phyloP scores from a whole-genome alignment of 2,113 vertebrate species.

The Amblyornis subalaris region DNA sequence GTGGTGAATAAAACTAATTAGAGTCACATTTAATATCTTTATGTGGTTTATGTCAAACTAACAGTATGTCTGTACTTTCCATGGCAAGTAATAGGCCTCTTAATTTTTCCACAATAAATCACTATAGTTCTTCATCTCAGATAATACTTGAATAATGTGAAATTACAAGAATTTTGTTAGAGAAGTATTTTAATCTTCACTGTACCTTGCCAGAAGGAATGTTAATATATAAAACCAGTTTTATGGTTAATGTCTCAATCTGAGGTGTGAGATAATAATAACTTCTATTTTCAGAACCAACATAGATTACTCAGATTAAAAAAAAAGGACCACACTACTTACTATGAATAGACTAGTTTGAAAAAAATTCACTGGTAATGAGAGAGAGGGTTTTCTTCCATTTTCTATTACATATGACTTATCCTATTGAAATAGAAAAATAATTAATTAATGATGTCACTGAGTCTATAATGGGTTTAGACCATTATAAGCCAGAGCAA shows the following conservation, averaged over 20 bases:
- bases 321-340: background rate
- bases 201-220: constrained; percentile 5
- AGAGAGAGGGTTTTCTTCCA: background rate
- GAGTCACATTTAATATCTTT: constrained; percentile 52
- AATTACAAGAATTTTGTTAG: constrained; percentile 18
- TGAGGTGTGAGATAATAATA: background rate
- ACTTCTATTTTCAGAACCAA: background rate
- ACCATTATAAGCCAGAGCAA: background rate
- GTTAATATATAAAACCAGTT: background rate
- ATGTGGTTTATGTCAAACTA: constrained; percentile 49
- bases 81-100: constrained; percentile 7
- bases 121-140: background rate
- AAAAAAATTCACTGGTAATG: background rate
- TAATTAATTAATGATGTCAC: background rate
- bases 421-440: background rate
- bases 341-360: background rate
- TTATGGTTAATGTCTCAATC: background rate
- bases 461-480: background rate
- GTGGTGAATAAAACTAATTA: constrained; percentile 54
- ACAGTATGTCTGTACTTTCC: background rate
- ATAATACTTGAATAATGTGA: background rate
- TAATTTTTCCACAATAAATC: constrained; percentile 41
- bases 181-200: background rate
- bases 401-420: background rate
- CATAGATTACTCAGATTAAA: background rate